phyloP scores from a whole-genome alignment of 92 coral and sea anemone species.

The Parazoanthus darwini region DNA sequence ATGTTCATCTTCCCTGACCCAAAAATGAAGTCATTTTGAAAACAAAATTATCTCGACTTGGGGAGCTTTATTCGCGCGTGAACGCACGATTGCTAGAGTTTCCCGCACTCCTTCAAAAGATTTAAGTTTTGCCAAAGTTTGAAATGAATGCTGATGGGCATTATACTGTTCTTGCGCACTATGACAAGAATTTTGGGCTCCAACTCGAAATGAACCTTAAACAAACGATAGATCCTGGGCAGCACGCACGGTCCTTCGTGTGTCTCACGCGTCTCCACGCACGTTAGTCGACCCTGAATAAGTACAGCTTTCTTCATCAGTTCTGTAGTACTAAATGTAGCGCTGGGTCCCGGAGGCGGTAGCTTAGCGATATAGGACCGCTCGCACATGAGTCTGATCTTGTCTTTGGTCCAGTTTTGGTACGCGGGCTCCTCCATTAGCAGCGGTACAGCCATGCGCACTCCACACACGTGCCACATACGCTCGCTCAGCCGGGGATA shows the following conservation, averaged over 20 bases:
- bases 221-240: constrained; percentile 60
- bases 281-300: constrained; percentile 86
- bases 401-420: constrained; percentile 92
- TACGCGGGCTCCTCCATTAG: constrained; percentile 85
- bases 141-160: constrained; percentile 58
- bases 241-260: constrained; percentile 87
- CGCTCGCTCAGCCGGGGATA: constrained; percentile 70
- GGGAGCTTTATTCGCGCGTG: too few species aligned
- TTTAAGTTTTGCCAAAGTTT: too few species aligned
- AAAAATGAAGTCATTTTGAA: too few species aligned
- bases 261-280: constrained; percentile 66
- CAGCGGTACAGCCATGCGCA: constrained; percentile 94
- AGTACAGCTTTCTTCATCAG: constrained; percentile 85
- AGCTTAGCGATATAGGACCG: constrained; percentile 78
- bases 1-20: too few species aligned
- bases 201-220: constrained; percentile 67
- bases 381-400: constrained; percentile 89
- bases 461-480: constrained; percentile 91
- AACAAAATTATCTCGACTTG: too few species aligned
- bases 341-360: constrained; percentile 54
- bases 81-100: too few species aligned
- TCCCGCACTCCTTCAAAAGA: too few species aligned
- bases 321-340: constrained; percentile 52
- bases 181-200: constrained; percentile 86
- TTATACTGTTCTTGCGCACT: constrained; percentile 54